A percentile compares a stretch with the other conserved stretches of the same genome.
Evolutionary conservation across 2,113 vertebrate species (phyloP).

Genomic region (Oreochromis aureus): DNA sequence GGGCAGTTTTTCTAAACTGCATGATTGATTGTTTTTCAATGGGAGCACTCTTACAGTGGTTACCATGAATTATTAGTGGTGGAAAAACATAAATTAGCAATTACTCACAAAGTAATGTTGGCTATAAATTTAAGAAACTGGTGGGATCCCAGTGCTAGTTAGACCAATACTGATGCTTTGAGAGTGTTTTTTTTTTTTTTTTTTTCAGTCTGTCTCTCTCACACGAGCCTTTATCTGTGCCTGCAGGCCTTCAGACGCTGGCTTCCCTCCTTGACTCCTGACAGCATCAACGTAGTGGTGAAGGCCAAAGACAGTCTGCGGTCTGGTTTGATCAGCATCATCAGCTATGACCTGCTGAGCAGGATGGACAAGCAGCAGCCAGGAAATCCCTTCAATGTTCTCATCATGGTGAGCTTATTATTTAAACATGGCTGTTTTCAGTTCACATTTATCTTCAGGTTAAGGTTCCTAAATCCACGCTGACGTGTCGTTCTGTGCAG

Average conservation of each 20-base stretch:
- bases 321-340: conserved; percentile 83
- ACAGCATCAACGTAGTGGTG: conserved; percentile 83
- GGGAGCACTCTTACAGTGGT: background rate
- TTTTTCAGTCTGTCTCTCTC: background rate
- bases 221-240: background rate
- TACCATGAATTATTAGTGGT: background rate
- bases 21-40: background rate
- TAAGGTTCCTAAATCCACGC: background rate
- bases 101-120: background rate
- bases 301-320: conserved; percentile 81
- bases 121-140: background rate
- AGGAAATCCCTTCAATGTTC: conserved; percentile 79
- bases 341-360: conserved; percentile 95
- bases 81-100: background rate
- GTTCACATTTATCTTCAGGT: background rate
- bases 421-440: background rate
- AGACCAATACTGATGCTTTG: background rate
- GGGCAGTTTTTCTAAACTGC: background rate
- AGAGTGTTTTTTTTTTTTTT: background rate
- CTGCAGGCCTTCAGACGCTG: conserved; percentile 87
- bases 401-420: conserved; percentile 83
- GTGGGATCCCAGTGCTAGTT: background rate
- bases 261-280: conserved; percentile 86
- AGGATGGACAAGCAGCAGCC: conserved; percentile 81
- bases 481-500: conserved; percentile 61